Conservation (phyloP, 2,797 vertebrate genomes). For the Hoplostethus atlanticus region DNA sequence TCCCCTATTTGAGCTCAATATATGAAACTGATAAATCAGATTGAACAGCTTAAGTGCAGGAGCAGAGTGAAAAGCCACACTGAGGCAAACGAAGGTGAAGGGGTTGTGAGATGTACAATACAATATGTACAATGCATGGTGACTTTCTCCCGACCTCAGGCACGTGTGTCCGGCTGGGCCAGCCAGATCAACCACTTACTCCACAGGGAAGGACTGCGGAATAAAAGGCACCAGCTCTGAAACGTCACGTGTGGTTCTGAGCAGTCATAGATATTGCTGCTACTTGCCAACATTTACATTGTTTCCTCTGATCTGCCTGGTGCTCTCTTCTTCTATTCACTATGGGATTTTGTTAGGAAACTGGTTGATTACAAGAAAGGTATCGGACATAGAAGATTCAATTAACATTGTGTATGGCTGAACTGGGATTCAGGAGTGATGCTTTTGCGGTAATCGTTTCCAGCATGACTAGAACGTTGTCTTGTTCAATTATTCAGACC, state of each 20-base stretch:
- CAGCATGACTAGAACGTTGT: background rate
- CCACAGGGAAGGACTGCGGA: background rate
- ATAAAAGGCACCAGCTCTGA: background rate
- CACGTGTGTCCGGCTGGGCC: background rate
- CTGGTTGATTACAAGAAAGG: background rate
- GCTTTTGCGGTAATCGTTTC: slow-evolving; percentile 12
- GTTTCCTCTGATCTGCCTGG: background rate
- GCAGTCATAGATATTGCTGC: slow-evolving; percentile 13
- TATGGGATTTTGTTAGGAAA: slow-evolving; percentile 16
- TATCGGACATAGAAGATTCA: background rate
- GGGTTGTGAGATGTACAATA: slow-evolving; percentile 15
- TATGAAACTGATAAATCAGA: slow-evolving; percentile 60
- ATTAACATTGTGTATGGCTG: background rate
- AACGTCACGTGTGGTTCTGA: slow-evolving; percentile 14
- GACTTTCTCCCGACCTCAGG: slow-evolving; percentile 29
- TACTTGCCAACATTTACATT: slow-evolving; percentile 8
- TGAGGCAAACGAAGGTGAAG: slow-evolving; percentile 27
- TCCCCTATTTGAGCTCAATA: slow-evolving; percentile 37
- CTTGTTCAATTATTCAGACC: slow-evolving; percentile 41
- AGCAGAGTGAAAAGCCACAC: background rate
- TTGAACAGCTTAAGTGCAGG: background rate
- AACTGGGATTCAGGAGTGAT: slow-evolving; percentile 7
- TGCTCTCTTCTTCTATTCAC: background rate
- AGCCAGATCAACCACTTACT: background rate
- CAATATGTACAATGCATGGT: background rate